phyloP scores from a whole-genome alignment of 2,113 vertebrate genomes.

The Aepyceros melampus region DNA sequence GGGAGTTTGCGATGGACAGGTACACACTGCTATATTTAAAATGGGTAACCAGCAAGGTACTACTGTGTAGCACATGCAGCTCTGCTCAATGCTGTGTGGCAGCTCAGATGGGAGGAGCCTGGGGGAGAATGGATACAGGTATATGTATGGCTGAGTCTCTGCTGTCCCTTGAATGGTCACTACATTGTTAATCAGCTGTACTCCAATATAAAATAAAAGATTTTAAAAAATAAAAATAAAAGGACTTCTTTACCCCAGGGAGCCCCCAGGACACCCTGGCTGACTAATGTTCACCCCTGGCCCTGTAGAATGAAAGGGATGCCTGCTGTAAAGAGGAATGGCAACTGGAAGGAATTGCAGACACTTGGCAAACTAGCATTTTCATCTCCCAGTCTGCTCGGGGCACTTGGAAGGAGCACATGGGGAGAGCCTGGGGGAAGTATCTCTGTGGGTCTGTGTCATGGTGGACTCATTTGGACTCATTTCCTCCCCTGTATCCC shows the following conservation, averaged over 20 bases:
- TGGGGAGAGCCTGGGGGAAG: background rate
- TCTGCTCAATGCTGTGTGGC: background rate
- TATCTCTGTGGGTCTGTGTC: too few species aligned
- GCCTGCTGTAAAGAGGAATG: background rate
- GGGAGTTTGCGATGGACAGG: background rate
- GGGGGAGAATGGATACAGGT: background rate
- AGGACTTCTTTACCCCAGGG: background rate
- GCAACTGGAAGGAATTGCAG: rapidly evolving
- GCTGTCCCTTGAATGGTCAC: background rate
- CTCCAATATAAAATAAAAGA: background rate
- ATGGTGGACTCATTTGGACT: background rate
- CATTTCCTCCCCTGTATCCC: background rate
- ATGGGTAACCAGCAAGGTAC: background rate
- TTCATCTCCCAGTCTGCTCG: rapidly evolving
- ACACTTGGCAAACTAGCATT: background rate
- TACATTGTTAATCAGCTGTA: background rate
- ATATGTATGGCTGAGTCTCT: background rate
- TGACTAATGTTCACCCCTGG: background rate
- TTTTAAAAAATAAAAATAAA: background rate
- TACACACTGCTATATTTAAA: background rate
- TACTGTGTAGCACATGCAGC: background rate
- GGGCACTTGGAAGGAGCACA: background rate
- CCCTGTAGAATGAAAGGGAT: background rate
- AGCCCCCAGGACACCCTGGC: background rate
- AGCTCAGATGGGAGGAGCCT: background rate